Evolutionary conservation across 2,888 invertebrate species (phyloP).

Genomic region (Sminthurides aquaticus): DNA sequence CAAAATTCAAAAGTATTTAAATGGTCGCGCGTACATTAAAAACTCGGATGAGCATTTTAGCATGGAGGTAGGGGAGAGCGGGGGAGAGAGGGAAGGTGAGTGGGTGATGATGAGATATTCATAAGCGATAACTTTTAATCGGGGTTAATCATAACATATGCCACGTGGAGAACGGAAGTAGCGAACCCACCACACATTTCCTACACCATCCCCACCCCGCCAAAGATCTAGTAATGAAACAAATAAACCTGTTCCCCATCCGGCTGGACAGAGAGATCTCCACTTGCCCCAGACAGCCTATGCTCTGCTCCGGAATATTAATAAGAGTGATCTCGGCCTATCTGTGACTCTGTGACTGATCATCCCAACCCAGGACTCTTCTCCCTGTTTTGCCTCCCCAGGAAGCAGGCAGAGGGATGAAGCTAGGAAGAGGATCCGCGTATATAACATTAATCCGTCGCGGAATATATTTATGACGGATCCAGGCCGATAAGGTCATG

Average conservation of each 20-base stretch:
- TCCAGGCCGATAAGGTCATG: too few relatives aligned
- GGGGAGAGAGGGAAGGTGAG: constrained; percentile 3
- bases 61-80: neutral
- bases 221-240: neutral
- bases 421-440: too few relatives aligned
- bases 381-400: too few relatives aligned
- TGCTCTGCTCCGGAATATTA: too few relatives aligned
- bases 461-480: too few relatives aligned
- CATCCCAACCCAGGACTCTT: too few relatives aligned
- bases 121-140: constrained; percentile 21
- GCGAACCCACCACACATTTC: neutral
- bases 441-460: too few relatives aligned
- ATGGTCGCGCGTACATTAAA: neutral
- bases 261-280: neutral
- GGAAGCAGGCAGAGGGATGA: too few relatives aligned
- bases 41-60: neutral
- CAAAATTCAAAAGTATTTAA: neutral
- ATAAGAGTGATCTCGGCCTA: too few relatives aligned
- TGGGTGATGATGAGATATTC: constrained; percentile 14
- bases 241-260: neutral
- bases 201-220: neutral
- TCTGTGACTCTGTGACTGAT: too few relatives aligned
- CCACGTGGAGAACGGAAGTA: constrained; percentile 17
- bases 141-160: constrained; percentile 24
- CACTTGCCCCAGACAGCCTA: neutral